Conservation (phyloP, 2,797 vertebrate genomes). For the Jordanella pulchra region DNA sequence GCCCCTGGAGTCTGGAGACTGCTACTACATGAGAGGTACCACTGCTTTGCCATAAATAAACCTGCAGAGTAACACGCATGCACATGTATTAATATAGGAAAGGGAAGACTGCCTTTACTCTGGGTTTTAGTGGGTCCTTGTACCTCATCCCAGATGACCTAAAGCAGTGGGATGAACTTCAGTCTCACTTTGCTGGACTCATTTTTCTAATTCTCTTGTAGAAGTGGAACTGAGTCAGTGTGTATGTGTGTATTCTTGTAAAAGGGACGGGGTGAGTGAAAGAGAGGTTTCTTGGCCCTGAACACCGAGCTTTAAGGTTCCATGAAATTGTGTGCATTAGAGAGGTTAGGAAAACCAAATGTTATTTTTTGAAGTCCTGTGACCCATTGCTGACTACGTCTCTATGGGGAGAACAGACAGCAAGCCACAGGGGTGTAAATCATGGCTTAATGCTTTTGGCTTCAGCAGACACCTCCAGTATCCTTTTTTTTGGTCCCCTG, state of each 20-base stretch:
- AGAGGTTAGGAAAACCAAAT: constrained; percentile 79
- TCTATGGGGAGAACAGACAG: constrained; percentile 72
- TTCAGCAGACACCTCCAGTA: constrained; percentile 70
- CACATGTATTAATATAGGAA: constrained; percentile 38
- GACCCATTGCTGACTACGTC: constrained; percentile 71
- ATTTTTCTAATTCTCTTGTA: constrained; percentile 35
- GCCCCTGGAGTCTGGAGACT: constrained; percentile 92
- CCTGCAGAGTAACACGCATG: constrained; percentile 10
- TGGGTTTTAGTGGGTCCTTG: constrained; percentile 55
- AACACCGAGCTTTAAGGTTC: constrained; percentile 68
- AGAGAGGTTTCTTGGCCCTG: constrained; percentile 47
- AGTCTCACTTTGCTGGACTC: constrained; percentile 32
- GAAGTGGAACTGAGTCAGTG: constrained; percentile 23
- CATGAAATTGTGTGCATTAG: constrained; percentile 75
- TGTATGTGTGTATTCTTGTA: constrained; percentile 18
- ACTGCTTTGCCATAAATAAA: constrained; percentile 22
- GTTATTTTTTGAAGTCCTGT: constrained; percentile 79
- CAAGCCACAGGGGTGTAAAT: constrained; percentile 78
- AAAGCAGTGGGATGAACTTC: constrained; percentile 46
- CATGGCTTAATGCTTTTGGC: constrained; percentile 79
- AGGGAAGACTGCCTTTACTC: constrained; percentile 49
- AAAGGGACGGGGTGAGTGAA: constrained; percentile 11
- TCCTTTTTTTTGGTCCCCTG: constrained; percentile 41
- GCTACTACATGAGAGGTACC: constrained; percentile 97
- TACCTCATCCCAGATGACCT: constrained; percentile 63